Percentiles rank a stretch among this genome's conserved stretches.
Conservation (phyloP, 2,888 invertebrate genomes). For the Caenorhabditis sinica region DNA sequence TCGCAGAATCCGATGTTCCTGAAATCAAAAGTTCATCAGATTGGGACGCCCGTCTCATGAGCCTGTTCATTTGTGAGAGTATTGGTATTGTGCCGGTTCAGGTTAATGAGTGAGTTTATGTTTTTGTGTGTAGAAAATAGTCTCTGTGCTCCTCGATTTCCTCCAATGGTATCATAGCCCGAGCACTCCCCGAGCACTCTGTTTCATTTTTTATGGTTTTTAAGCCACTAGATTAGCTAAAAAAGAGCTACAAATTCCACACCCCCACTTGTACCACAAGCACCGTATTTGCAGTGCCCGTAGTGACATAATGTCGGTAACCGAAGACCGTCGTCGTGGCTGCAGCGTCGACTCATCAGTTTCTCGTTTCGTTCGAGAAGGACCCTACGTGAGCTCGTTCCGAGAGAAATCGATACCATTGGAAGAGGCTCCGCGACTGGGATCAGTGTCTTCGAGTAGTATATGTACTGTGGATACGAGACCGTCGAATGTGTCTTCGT, state of each 20-base stretch:
- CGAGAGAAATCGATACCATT: slow-evolving; percentile 71
- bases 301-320: slow-evolving; percentile 49
- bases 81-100: slow-evolving; percentile 61
- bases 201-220: too few species aligned
- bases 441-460: slow-evolving; percentile 60
- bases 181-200: too few species aligned
- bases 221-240: too few species aligned
- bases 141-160: slow-evolving; percentile 21
- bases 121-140: not conserved
- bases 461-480: slow-evolving; percentile 67
- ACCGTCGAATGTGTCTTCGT: slow-evolving; percentile 69
- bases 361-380: slow-evolving; percentile 71
- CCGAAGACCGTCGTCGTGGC: slow-evolving; percentile 67
- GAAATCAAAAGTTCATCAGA: slow-evolving; percentile 68
- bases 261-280: too few species aligned
- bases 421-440: slow-evolving; percentile 56
- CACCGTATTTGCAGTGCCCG: slow-evolving; percentile 56
- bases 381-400: slow-evolving; percentile 77
- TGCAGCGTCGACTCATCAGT: slow-evolving; percentile 70
- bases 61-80: slow-evolving; percentile 58
- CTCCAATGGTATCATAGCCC: too few species aligned
- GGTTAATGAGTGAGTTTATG: slow-evolving; percentile 52
- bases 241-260: too few species aligned
- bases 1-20: slow-evolving; percentile 24
- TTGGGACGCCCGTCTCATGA: slow-evolving; percentile 71